Base-by-base conservation (phyloP, 1,140 invertebrate genomes). In the Apolygus lucorum region DNA sequence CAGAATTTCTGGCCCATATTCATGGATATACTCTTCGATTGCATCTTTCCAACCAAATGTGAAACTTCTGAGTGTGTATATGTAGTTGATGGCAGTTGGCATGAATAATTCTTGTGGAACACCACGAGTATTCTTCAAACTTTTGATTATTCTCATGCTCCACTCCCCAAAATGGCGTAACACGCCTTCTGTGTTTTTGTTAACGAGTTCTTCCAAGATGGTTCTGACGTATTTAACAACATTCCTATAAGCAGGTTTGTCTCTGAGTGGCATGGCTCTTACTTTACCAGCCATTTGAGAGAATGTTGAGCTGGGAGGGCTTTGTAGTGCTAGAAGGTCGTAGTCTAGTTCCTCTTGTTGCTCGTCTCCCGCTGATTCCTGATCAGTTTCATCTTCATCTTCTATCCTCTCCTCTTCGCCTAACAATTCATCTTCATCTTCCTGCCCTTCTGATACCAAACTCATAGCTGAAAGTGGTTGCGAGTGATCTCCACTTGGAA, bases 141-240 rank as follows among this genome's bases (percentile, higher is more conserved):
- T n/a, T n/a, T 42, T n/a, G 8, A 29, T 28, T 21, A 66, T n/a
- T 34, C 64, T 66, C 27, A n/a, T 28, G 64, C 64, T 29, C 27
- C 27, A 66, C n/a, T 66, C 64, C 13, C 28, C 29, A 34, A 66
- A 66, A 66, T 66, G 28, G 28, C 29, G 17, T 11, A 66, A 21
- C 11, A 66, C 64, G 28, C 34, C 34, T 13, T 29, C 28, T 26
- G 27, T 11, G 17, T 34, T 66, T 42, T 28, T 66, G 26, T 14
- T 24, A 4, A 66, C 64, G 1, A 66, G 21, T 17, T 34, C 29
- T 34, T 66, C 64, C 27, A 66, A 42, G 2, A 66, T 66, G 17
- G n/a, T 17, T 34, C 34, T 66, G n/a, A 66, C 54, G 54, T 59
- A 59, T 24, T 59, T 59, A 4, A 59, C 11, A 13, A 22, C 54